These are phyloP conservation scores for Hassar affinis DNA, from an alignment of 2,113 vertebrate species.

Conservation along the genomic window DNA sequence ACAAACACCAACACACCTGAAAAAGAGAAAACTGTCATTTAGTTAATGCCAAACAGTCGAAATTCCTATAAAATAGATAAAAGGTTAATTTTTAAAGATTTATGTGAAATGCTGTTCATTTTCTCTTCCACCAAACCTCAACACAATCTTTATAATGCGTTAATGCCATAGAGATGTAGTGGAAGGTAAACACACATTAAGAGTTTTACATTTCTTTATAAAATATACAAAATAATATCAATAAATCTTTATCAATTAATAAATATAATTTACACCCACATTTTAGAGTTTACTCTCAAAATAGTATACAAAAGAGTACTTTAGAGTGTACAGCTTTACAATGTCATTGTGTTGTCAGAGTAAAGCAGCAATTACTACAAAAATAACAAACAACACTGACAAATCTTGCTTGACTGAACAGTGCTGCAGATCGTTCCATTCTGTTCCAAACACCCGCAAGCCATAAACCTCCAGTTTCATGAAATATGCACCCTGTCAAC, in stretches of 20 bases:
- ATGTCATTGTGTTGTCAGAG: neutral
- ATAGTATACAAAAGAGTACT: neutral
- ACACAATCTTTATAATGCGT: neutral
- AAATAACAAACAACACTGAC: neutral
- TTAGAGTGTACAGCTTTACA: too few relatives aligned
- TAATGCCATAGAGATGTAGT: neutral
- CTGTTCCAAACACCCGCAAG: neutral
- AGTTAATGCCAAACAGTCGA: neutral
- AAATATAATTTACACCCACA: neutral
- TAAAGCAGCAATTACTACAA: neutral
- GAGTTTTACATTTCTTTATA: neutral
- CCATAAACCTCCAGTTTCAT: neutral
- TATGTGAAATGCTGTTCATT: too few relatives aligned
- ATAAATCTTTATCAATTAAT: too few relatives aligned
- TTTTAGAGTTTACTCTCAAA: neutral
- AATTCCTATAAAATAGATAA: neutral
- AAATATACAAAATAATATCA: too few relatives aligned
- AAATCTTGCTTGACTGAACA: neutral
- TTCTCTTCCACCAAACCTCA: neutral
- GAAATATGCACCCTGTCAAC: too few relatives aligned
- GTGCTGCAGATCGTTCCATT: neutral
- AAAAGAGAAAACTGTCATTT: neutral
- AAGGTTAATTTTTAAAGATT: neutral
- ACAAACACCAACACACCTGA: conserved; percentile 19
- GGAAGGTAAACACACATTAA: neutral